Evolutionary conservation across 1,140 invertebrate genomes (phyloP), one percentile per base, ranked within the genome.

Genomic region (Bombus confusus): DNA sequence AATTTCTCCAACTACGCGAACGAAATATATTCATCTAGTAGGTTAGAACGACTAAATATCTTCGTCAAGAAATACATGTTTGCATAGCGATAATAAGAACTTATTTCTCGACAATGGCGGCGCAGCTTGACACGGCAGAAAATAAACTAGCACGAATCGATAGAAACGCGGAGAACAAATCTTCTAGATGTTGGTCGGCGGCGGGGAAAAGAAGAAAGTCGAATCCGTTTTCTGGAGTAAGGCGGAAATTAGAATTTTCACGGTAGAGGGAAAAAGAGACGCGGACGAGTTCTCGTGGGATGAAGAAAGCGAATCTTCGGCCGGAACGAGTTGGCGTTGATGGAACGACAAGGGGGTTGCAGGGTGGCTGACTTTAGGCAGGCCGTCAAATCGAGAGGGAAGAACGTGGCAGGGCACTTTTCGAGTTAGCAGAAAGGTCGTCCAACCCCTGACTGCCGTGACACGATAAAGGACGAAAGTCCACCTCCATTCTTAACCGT

Each of bases 351-450:
- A 85, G 52, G 43, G 62, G 69, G 64, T 76, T 64, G 37, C 41
- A 62, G 64, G 76, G 75, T 66, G 76, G 71, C 43, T 83, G 87
- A 89, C 72, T 89, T 89, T 79, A 78, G 75, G 77, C 81, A 83
- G 72, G 52, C 41, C 83, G 88, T 90, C 88, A 88, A 89, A 89
- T 88, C 84, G 88, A 89, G 74, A 80, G 57, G 81, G 87, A 84
- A 86, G 57, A 31, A 71, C 76, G 84, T 62, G 75, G 69, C 57
- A 62, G 80, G 71, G 62, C 41, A 85, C 22, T 78, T 31, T 57
- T 73, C 41, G 83, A 69, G 59, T 34, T 62, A 64, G 75, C 85
- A 64, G 86, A 90, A 86, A 83, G 72, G 87, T 89, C 84, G 84
- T 81, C 81, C 85, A 84, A 90, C 80, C 76, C 76, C 76, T 79